Evolutionary conservation across 2,797 vertebrate species (phyloP).

Genomic region (Chaetophractus vellerosus): DNA sequence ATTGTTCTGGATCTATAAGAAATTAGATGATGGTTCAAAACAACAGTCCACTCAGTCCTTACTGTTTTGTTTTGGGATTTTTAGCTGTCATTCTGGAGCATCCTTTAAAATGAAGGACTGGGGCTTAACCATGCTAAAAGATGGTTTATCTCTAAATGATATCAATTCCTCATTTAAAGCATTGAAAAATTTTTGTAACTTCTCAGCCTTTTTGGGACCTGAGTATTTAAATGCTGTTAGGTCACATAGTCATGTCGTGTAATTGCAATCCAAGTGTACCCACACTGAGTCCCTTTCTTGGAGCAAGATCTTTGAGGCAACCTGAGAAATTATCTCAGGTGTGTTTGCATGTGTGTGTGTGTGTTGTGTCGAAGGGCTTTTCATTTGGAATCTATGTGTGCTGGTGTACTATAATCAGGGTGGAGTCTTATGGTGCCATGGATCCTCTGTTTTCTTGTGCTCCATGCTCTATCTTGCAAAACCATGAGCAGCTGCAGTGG

Average conservation of each 20-base stretch:
- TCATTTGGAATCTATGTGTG: slow-evolving; percentile 65
- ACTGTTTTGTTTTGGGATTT: background rate
- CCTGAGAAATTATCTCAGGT: slow-evolving; percentile 56
- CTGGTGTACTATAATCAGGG: slow-evolving; percentile 7
- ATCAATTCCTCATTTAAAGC: background rate
- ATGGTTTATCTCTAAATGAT: background rate
- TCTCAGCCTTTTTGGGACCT: background rate
- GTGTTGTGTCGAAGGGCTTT: background rate
- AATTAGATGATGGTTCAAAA: background rate
- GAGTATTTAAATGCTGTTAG: background rate
- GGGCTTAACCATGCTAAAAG: slow-evolving; percentile 5
- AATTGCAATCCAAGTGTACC: background rate
- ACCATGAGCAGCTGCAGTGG: slow-evolving; percentile 64
- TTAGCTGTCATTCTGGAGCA: background rate
- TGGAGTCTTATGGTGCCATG: background rate
- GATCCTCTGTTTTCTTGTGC: slow-evolving; percentile 37
- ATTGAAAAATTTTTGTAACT: slow-evolving; percentile 6
- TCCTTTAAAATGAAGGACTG: background rate
- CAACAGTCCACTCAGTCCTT: background rate
- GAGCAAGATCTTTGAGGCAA: slow-evolving; percentile 1
- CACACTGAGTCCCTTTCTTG: slow-evolving; percentile 30
- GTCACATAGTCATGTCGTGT: background rate
- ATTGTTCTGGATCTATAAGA: background rate
- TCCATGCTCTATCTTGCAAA: slow-evolving; percentile 76
- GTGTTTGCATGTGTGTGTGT: background rate